These are phyloP conservation scores for Hapalemur alaotrensis DNA, from an alignment of 2,797 vertebrate genomes.

Conservation along the genomic window DNA sequence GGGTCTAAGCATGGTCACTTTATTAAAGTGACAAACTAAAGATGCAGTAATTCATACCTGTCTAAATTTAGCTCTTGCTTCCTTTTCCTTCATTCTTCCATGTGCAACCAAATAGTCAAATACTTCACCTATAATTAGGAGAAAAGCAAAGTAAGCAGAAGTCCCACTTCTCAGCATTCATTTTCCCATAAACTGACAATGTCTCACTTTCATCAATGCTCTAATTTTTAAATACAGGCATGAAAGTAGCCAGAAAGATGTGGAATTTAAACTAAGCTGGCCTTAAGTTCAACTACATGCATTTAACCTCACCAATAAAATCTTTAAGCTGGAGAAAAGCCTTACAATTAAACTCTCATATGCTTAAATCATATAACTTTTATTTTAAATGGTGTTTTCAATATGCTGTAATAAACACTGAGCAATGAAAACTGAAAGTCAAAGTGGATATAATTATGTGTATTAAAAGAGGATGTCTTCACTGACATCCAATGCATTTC, in stretches of 20 bases:
- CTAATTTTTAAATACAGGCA: not conserved
- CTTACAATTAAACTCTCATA: not conserved
- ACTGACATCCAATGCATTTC: not conserved
- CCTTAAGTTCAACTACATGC: not conserved
- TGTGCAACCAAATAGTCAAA: slow-evolving; percentile 99
- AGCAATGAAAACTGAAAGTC: not conserved
- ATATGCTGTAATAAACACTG: slow-evolving; percentile 16
- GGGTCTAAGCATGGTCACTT: not conserved
- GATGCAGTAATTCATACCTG: slow-evolving; percentile 89
- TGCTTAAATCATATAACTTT: not conserved
- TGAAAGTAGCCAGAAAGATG: slow-evolving; percentile 28
- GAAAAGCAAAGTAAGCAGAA: slow-evolving; percentile 57
- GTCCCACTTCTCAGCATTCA: not conserved
- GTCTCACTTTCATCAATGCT: not conserved
- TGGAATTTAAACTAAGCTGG: not conserved
- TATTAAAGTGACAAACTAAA: not conserved
- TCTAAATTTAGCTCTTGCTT: slow-evolving; percentile 98
- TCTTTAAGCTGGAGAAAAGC: slow-evolving; percentile 22
- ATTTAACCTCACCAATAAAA: slow-evolving; percentile 26
- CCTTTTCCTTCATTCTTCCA: slow-evolving; percentile 99
- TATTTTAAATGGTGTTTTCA: not conserved
- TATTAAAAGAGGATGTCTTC: not conserved
- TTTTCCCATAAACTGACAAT: not conserved
- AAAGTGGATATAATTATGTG: not conserved
- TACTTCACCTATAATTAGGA: slow-evolving; percentile 91